Evolutionary conservation across 2,888 invertebrate genomes (phyloP), one percentile per base, ranked within the genome.

Genomic region (Serrognathus titanus): DNA sequence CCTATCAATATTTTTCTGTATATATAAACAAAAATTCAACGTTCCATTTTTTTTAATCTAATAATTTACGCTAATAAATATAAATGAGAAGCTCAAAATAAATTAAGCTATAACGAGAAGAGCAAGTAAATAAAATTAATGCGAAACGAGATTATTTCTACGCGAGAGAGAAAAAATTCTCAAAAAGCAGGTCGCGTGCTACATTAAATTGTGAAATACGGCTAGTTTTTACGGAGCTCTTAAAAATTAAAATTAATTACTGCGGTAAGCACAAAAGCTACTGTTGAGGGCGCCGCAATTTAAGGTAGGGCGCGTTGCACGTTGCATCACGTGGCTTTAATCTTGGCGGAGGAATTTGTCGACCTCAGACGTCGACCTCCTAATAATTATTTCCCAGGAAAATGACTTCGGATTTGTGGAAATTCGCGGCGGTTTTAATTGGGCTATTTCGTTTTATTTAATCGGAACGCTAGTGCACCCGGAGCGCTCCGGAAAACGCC

Each of bases 311-410:
- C 57, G 57, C 59, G 55, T 52, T 61, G 65, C 64, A 64, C 59
- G 58, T 62, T 65, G 54, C 54, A 49, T 64, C 66, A 62, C 63
- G 63, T 31, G 2, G 24, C 24, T 66, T 67, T 67, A 67, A 65
- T 66, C 68, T 65, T 64, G 63, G 63, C 65, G 65, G 60, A 31
- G 24, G 24, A 66, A 68, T 65, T 67, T 68, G 66, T 65, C 66
- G 64, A 61, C 64, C 60, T 64, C 66, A 67, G 66, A 66, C 65
- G 67, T 66, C 61, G 63, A 56, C 58, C 60, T 39, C 54, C 54
- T 56, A 63, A 61, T 64, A 65, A 64, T 67, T 63, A 67, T 61
- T 61, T 53, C 54, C 24, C 6, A 31, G 24, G 24, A 31, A 31
- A 3, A 31, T 31, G 24, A 31, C 24, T 31, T 31, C 24, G 24